phyloP scores from a whole-genome alignment of 2,888 invertebrate genomes.

The Cosmorhoe ocellata region DNA sequence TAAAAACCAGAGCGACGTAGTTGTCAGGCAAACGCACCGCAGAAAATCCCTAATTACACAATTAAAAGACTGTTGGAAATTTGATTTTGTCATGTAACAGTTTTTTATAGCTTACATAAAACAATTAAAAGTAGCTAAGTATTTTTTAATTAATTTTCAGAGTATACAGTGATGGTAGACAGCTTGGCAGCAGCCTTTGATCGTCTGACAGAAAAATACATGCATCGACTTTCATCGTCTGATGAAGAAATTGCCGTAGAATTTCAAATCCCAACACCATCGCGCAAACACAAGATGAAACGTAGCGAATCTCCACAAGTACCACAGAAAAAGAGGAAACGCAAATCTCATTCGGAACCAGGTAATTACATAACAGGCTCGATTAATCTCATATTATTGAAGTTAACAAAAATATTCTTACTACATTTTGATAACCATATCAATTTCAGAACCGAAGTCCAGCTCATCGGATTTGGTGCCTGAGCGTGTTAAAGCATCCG shows the following conservation, averaged over 20 bases:
- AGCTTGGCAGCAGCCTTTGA: constrained; percentile 92
- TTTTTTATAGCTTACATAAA: no score
- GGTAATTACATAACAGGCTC: constrained; percentile 37
- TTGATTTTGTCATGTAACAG: no score
- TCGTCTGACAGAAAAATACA: constrained; percentile 90
- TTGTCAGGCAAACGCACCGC: no score
- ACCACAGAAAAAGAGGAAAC: constrained; percentile 67
- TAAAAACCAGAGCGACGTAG: no score
- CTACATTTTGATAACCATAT: constrained; percentile 29
- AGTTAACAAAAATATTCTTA: neutral
- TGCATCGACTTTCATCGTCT: constrained; percentile 90
- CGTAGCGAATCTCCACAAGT: constrained; percentile 58
- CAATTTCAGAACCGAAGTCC: constrained; percentile 60
- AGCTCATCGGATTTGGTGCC: constrained; percentile 53
- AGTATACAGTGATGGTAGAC: constrained; percentile 94
- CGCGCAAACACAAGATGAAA: constrained; percentile 72
- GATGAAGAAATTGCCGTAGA: constrained; percentile 89
- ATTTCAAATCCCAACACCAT: constrained; percentile 80
- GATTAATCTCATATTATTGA: no score
- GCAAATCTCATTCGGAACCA: constrained; percentile 64
- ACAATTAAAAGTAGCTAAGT: no score
- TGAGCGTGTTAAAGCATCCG: constrained; percentile 34
- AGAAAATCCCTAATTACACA: no score
- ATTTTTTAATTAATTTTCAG: constrained; percentile 66
- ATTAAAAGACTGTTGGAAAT: no score